Evolutionary conservation across 1,140 invertebrate species (phyloP).

Genomic region (Aphelinus certus): DNA sequence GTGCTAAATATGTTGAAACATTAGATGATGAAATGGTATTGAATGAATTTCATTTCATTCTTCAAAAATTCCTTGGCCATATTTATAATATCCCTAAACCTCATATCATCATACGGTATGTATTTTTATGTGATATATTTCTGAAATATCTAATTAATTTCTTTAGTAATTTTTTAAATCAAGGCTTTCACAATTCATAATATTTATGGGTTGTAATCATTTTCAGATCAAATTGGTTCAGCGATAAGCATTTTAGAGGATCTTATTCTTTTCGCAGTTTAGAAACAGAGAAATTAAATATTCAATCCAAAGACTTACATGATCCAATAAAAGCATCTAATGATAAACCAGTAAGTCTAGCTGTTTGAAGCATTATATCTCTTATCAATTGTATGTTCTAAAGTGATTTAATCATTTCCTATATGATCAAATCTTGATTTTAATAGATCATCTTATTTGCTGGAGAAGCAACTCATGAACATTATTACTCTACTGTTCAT

Average conservation of each 20-base stretch:
- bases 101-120: conserved; percentile 55
- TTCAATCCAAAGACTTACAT: conserved; percentile 45
- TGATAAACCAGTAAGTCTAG: conserved; percentile 50
- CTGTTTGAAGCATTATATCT: too few species aligned
- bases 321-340: conserved; percentile 50
- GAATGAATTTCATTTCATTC: conserved; percentile 61
- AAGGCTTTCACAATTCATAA: conserved; percentile 61
- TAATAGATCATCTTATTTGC: conserved; percentile 71
- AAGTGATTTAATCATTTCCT: not conserved
- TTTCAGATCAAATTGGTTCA: conserved; percentile 74
- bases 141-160: too few species aligned
- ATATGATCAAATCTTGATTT: conserved; percentile 54
- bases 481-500: conserved; percentile 80
- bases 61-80: conserved; percentile 64
- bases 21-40: conserved; percentile 64
- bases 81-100: conserved; percentile 67
- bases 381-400: not conserved
- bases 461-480: conserved; percentile 76
- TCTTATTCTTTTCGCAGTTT: conserved; percentile 76
- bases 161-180: conserved; percentile 41
- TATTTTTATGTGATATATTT: not conserved
- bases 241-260: conserved; percentile 74
- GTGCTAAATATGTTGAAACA: conserved; percentile 69
- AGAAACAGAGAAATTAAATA: conserved; percentile 54
- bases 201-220: not conserved